Evolutionary conservation across 2,888 invertebrate species (phyloP).

Genomic region (Tolmerus cingulatus): DNA sequence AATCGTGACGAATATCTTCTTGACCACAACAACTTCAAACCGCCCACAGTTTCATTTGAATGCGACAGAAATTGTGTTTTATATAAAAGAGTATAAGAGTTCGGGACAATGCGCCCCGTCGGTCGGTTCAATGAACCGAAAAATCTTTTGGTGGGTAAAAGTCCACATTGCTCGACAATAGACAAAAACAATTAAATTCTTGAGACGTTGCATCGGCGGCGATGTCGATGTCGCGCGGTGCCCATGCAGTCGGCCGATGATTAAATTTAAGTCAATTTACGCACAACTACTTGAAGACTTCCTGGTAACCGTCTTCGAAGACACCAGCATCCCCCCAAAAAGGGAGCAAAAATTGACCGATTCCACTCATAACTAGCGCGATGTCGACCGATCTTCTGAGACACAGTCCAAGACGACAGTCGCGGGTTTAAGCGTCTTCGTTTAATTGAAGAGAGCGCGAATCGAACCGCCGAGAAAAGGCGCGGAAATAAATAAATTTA

Average conservation of each 20-base stretch:
- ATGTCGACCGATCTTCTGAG: background rate
- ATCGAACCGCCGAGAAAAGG: background rate
- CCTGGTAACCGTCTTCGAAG: conserved; percentile 9
- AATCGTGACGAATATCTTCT: background rate
- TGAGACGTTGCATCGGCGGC: background rate
- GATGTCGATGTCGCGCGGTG: background rate
- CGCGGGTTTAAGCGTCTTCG: background rate
- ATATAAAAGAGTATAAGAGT: background rate
- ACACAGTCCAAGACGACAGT: background rate
- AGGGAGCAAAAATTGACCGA: background rate
- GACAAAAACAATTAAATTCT: conserved; percentile 25
- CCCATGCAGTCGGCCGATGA: background rate
- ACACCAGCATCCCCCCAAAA: background rate
- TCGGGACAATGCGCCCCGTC: background rate
- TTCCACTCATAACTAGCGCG: background rate
- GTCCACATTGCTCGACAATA: conserved; percentile 1
- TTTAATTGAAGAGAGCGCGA: background rate
- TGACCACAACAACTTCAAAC: background rate
- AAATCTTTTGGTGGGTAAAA: conserved; percentile 17
- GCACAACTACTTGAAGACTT: conserved; percentile 18
- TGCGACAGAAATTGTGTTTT: background rate
- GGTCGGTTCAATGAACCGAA: background rate
- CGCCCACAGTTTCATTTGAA: background rate
- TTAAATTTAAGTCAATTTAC: conserved; percentile 29
- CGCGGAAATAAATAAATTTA: background rate